These are phyloP conservation scores for Danio aesculapii DNA, from an alignment of 2,797 vertebrate genomes.

Conservation along the genomic window DNA sequence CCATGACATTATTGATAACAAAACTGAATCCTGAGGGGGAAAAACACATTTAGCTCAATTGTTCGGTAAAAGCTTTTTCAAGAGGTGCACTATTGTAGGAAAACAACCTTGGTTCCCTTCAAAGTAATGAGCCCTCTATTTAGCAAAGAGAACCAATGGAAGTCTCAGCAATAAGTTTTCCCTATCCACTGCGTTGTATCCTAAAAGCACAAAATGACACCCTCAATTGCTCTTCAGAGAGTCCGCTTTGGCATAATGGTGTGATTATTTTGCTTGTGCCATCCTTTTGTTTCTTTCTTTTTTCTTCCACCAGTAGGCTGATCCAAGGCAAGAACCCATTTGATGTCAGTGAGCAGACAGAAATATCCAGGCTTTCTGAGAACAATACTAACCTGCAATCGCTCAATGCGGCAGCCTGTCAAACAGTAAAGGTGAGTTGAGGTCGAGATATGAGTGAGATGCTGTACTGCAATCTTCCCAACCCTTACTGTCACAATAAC, in stretches of 20 bases:
- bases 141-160: slow-evolving; percentile 15
- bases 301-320: neutral
- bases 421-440: slow-evolving; percentile 49
- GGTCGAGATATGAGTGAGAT: slow-evolving; percentile 44
- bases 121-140: slow-evolving; percentile 29
- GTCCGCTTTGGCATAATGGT: slow-evolving; percentile 47
- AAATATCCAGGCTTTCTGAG: slow-evolving; percentile 48
- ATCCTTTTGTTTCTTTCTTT: neutral
- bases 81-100: slow-evolving; percentile 9
- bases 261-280: slow-evolving; percentile 29
- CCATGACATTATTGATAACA: slow-evolving; percentile 15
- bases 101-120: slow-evolving; percentile 28
- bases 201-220: slow-evolving; percentile 21
- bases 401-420: slow-evolving; percentile 48
- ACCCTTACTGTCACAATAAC: slow-evolving; percentile 30
- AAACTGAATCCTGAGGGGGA: slow-evolving; percentile 29
- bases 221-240: slow-evolving; percentile 37
- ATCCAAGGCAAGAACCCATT: slow-evolving; percentile 16
- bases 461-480: slow-evolving; percentile 37
- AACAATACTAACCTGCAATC: slow-evolving; percentile 45
- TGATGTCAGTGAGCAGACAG: slow-evolving; percentile 37
- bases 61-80: slow-evolving; percentile 11
- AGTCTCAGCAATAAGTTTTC: slow-evolving; percentile 21
- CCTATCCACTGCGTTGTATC: slow-evolving; percentile 6
- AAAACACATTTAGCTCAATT: neutral